Evolutionary conservation across 2,113 vertebrate species (phyloP).

Genomic region (Epinephelus cyanopodus): DNA sequence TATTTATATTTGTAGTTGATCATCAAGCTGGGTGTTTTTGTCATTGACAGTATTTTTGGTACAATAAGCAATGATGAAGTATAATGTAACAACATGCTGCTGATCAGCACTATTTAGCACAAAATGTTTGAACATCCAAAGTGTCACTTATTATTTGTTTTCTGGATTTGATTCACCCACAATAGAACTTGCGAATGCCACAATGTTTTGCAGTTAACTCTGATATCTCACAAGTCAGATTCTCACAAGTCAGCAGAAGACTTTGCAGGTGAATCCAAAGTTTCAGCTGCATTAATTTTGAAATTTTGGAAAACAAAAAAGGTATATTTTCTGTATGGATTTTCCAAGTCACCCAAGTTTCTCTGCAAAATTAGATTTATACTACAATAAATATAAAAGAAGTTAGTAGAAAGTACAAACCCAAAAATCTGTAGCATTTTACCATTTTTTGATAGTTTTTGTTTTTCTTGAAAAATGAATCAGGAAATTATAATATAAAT

Average conservation of each 20-base stretch:
- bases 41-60: not conserved
- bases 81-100: not conserved
- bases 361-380: not conserved
- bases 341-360: not conserved
- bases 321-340: not conserved
- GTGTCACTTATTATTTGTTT: not conserved
- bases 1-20: slow-evolving; percentile 5
- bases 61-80: not conserved
- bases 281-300: not conserved
- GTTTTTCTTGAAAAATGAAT: no score
- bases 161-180: not conserved
- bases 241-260: not conserved
- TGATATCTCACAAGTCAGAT: not conserved
- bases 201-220: not conserved
- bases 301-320: not conserved
- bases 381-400: not conserved
- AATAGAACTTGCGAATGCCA: not conserved
- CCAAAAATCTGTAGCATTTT: not conserved
- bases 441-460: no score
- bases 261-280: not conserved
- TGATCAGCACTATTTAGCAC: not conserved
- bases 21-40: not conserved
- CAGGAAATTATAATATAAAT: no score
- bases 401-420: not conserved
- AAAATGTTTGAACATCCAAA: not conserved